Conservation (phyloP, 2,888 invertebrate species). For the Andrena minutula region DNA sequence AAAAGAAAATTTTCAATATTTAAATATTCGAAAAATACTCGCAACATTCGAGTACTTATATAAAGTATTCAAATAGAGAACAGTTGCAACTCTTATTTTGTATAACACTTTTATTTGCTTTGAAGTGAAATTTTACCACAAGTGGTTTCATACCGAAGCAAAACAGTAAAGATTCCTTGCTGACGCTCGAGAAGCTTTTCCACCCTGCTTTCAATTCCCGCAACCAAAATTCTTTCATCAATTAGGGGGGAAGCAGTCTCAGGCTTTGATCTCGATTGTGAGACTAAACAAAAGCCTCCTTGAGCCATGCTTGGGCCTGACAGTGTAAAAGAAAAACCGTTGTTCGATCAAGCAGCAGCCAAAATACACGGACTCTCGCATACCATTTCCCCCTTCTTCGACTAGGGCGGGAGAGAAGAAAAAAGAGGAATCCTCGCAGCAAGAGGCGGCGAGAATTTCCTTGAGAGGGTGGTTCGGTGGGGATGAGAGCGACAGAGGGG, state of each 20-base stretch:
- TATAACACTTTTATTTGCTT: too few relatives aligned
- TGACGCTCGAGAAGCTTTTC: neutral
- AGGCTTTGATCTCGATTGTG: conserved; percentile 44
- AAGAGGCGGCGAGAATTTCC: conserved; percentile 48
- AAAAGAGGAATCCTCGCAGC: conserved; percentile 24
- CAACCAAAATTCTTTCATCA: neutral
- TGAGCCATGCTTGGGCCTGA: conserved; percentile 34
- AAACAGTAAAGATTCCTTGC: too few relatives aligned
- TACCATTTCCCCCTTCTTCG: neutral
- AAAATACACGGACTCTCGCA: conserved; percentile 25
- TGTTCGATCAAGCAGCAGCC: conserved; percentile 43
- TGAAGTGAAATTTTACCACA: too few relatives aligned
- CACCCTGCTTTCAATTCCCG: neutral
- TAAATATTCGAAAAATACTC: too few relatives aligned
- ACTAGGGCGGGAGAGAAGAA: too few relatives aligned
- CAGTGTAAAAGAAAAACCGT: conserved; percentile 28
- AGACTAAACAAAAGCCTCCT: conserved; percentile 46
- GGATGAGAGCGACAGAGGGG: conserved; percentile 46
- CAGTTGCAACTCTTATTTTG: too few relatives aligned
- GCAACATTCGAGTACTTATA: too few relatives aligned
- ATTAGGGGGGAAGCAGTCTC: neutral
- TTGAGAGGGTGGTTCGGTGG: conserved; percentile 30
- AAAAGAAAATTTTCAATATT: too few relatives aligned
- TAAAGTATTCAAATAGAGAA: too few relatives aligned
- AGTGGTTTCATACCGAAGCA: too few relatives aligned